These are phyloP conservation scores for Rhinopithecus roxellana DNA, from an alignment of 2,113 vertebrate species.

Conservation along the genomic window DNA sequence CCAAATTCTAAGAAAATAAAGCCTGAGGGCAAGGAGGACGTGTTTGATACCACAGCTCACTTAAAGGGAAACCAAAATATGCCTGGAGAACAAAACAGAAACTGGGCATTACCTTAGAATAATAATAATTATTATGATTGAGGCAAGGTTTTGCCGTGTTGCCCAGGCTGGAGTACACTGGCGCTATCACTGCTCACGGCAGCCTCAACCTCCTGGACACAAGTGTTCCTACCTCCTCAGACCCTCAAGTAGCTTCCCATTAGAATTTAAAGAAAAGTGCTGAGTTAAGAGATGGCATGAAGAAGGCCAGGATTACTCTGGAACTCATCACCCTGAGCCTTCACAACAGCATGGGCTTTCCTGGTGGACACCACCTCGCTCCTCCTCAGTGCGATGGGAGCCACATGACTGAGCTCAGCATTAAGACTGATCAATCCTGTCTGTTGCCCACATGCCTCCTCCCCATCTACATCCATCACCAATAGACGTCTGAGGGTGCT, in stretches of 20 bases:
- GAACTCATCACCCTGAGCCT: too few relatives aligned
- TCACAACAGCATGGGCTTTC: not conserved
- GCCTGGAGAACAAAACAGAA: not conserved
- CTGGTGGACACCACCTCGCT: rapidly evolving
- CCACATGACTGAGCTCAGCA: not conserved
- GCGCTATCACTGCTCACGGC: too few relatives aligned
- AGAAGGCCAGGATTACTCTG: too few relatives aligned
- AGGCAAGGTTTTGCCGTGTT: too few relatives aligned
- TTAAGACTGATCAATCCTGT: not conserved
- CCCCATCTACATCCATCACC: too few relatives aligned
- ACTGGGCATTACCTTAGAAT: not conserved
- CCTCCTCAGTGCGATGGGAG: rapidly evolving
- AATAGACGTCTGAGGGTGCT: not conserved
- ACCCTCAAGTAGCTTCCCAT: too few relatives aligned
- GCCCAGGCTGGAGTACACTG: too few relatives aligned
- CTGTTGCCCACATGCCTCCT: rapidly evolving
- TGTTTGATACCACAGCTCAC: not conserved
- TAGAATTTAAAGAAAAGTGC: not conserved
- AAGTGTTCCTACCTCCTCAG: too few relatives aligned
- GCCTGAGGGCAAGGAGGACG: not conserved
- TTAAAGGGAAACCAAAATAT: not conserved
- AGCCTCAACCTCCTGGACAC: too few relatives aligned
- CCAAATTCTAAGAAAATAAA: not conserved
- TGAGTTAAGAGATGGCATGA: not conserved
- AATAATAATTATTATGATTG: too few relatives aligned